Conservation (phyloP, 2,888 invertebrate genomes). For the Drosophila lutescens region DNA sequence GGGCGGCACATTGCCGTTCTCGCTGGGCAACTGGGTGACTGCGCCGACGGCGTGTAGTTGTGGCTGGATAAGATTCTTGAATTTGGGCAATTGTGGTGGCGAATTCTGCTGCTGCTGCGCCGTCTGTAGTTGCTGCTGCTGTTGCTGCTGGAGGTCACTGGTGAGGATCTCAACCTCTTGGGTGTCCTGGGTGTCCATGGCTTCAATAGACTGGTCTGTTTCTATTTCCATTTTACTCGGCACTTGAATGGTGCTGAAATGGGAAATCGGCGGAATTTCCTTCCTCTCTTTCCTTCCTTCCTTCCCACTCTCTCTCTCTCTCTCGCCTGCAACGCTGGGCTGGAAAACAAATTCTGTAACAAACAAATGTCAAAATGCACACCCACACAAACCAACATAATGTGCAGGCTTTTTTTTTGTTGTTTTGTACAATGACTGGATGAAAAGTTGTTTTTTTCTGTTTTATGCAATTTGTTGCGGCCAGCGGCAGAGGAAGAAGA, state of each 20-base stretch:
- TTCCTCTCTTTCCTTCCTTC: neutral
- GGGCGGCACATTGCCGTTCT: conserved; percentile 81
- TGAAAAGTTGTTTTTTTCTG: conserved; percentile 19
- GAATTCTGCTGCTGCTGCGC: conserved; percentile 56
- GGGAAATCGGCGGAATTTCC: no score
- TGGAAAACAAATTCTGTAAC: conserved; percentile 15
- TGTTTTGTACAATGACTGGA: conserved; percentile 24
- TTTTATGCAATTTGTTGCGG: conserved; percentile 32
- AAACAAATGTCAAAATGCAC: conserved; percentile 23
- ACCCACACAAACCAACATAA: conserved; percentile 3
- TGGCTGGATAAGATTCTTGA: conserved; percentile 69
- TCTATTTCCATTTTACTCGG: conserved; percentile 82
- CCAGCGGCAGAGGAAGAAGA: conserved; percentile 8
- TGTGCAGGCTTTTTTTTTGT: conserved; percentile 2
- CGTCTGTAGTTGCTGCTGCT: conserved; percentile 45
- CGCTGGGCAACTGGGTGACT: conserved; percentile 73
- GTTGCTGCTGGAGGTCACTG: conserved; percentile 77
- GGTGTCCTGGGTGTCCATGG: conserved; percentile 84
- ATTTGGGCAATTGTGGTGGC: conserved; percentile 73
- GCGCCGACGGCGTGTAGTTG: conserved; percentile 60
- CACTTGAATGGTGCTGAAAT: conserved; percentile 40
- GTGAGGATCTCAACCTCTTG: conserved; percentile 83
- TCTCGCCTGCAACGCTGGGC: neutral
- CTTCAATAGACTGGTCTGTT: conserved; percentile 84
- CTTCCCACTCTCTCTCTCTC: neutral